These are phyloP conservation scores for Ctena decussata DNA, from an alignment of 2,888 invertebrate species.

Conservation along the genomic window DNA sequence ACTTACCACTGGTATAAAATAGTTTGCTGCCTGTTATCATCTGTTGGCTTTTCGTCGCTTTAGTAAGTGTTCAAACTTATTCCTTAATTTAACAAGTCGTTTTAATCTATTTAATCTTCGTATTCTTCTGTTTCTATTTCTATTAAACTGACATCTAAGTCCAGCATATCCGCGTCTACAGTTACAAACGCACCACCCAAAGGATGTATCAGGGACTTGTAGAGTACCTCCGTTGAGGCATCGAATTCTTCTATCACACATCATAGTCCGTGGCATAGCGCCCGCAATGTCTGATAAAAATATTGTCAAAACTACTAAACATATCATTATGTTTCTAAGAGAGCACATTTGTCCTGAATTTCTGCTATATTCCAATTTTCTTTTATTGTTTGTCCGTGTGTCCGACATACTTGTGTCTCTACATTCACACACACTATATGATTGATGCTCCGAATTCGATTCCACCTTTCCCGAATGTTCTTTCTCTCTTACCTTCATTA, in stretches of 20 bases:
- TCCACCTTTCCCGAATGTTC: neutral
- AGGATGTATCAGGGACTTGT: slow-evolving; percentile 63
- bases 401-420: neutral
- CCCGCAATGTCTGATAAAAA: neutral
- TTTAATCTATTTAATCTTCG: slow-evolving; percentile 51
- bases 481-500: neutral
- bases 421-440: neutral
- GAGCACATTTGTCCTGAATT: neutral
- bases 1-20: neutral
- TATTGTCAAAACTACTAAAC: neutral
- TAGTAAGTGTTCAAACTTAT: slow-evolving; percentile 29
- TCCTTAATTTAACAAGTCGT: slow-evolving; percentile 53
- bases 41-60: neutral
- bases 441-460: neutral
- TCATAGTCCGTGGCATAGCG: slow-evolving; percentile 47
- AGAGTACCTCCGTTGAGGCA: slow-evolving; percentile 62
- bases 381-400: neutral
- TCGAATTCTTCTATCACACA: slow-evolving; percentile 43
- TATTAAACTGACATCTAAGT: slow-evolving; percentile 61
- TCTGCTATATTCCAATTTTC: too few relatives aligned
- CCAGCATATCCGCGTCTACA: slow-evolving; percentile 59
- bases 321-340: neutral
- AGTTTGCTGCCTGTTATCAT: neutral
- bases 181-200: slow-evolving; percentile 65
- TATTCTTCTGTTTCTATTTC: slow-evolving; percentile 28